Evolutionary conservation across 2,113 vertebrate genomes (phyloP).

Genomic region (Leiothrix lutea): DNA sequence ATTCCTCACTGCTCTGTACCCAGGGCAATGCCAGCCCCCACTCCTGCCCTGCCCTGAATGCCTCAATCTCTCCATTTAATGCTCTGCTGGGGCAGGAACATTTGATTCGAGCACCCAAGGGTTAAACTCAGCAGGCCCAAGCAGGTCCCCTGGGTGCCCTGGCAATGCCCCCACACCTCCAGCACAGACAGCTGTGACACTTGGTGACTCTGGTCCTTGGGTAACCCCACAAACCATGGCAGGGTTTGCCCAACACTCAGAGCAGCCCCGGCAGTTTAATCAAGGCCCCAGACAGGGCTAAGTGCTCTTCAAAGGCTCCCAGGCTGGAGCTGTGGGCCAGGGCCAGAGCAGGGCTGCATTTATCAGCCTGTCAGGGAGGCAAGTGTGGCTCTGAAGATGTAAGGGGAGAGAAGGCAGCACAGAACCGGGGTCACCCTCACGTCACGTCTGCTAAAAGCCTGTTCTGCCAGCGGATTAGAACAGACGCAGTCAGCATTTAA

Average conservation of each 20-base stretch:
- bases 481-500: not conserved
- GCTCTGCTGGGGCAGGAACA: not conserved
- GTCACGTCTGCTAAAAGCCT: not conserved
- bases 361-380: not conserved
- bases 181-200: not conserved
- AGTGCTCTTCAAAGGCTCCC: not conserved
- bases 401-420: constrained; percentile 3
- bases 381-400: not conserved
- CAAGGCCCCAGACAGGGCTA: not conserved
- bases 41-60: not conserved
- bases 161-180: not conserved
- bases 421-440: not conserved
- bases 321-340: not conserved
- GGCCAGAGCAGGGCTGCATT: not conserved
- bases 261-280: not conserved
- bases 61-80: not conserved
- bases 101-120: rapidly evolving
- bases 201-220: not conserved
- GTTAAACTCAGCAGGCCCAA: not conserved
- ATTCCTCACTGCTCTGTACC: not conserved
- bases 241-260: not conserved
- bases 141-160: not conserved
- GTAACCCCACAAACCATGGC: not conserved
- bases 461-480: not conserved
- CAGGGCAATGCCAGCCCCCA: not conserved